A percentile compares a stretch with the other conserved stretches of the same genome.
phyloP scores from a whole-genome alignment of 2,113 vertebrate genomes.

The Menidia beryllina region DNA sequence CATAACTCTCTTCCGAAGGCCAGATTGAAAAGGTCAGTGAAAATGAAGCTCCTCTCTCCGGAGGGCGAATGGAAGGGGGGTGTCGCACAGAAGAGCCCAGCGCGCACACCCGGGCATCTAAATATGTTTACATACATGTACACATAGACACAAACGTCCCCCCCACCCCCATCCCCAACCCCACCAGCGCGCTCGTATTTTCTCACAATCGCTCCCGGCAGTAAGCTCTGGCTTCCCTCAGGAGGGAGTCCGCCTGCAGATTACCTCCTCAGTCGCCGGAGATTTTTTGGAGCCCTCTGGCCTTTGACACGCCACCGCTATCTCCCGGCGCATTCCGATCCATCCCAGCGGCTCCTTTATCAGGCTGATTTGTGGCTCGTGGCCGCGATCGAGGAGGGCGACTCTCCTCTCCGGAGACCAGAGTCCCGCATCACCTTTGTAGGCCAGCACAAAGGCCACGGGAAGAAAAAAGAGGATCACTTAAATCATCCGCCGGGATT shows the following conservation, averaged over 20 bases:
- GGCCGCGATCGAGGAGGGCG: slow-evolving; percentile 38
- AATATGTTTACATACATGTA: slow-evolving; percentile 38
- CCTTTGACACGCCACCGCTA: slow-evolving; percentile 70
- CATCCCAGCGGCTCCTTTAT: slow-evolving; percentile 70
- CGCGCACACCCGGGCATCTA: slow-evolving; percentile 14
- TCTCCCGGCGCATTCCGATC: slow-evolving; percentile 74
- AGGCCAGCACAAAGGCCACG: slow-evolving; percentile 45
- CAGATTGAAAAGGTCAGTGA: slow-evolving; percentile 77
- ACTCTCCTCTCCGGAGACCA: slow-evolving; percentile 56
- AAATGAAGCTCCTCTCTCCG: slow-evolving; percentile 64
- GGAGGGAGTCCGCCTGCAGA: slow-evolving; percentile 43
- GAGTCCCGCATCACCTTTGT: slow-evolving; percentile 50
- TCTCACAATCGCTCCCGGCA: no score
- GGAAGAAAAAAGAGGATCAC: slow-evolving; percentile 47
- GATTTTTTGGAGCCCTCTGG: slow-evolving; percentile 52
- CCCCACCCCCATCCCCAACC: no score
- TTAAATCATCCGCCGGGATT: slow-evolving; percentile 66
- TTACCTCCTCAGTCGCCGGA: slow-evolving; percentile 55
- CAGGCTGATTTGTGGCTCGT: slow-evolving; percentile 73
- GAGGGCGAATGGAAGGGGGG: slow-evolving; percentile 55
- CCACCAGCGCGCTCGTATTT: slow-evolving; percentile 27
- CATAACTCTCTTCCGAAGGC: slow-evolving; percentile 69
- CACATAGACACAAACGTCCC: neutral
- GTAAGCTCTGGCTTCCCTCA: slow-evolving; percentile 46
- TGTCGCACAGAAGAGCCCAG: neutral